phyloP scores from a whole-genome alignment of 2,888 invertebrate genomes.

The Lumbricus terrestris region DNA sequence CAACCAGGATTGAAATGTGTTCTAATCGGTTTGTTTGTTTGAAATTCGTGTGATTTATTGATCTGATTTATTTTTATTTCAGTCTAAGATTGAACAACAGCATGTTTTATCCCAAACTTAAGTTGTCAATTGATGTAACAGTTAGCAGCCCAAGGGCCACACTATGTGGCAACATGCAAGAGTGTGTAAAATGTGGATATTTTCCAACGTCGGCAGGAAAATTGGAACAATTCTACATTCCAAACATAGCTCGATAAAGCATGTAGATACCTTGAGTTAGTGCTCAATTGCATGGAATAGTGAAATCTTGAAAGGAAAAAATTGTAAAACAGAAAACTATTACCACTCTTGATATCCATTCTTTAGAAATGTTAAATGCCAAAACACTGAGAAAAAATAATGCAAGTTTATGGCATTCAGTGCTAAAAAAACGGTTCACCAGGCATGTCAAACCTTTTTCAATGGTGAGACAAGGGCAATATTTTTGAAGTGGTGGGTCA shows the following conservation, averaged over 20 bases:
- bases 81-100: background rate
- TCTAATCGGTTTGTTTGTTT: background rate
- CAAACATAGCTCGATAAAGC: background rate
- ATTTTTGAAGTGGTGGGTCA: too few relatives aligned
- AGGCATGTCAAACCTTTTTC: too few relatives aligned
- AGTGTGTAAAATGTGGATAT: conserved; percentile 3
- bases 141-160: background rate
- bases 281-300: background rate
- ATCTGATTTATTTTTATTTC: background rate
- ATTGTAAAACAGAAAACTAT: background rate
- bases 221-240: conserved; percentile 3
- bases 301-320: background rate
- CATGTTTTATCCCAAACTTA: background rate
- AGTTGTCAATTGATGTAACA: background rate
- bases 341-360: background rate
- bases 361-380: background rate
- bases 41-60: background rate
- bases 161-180: background rate
- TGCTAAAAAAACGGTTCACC: background rate
- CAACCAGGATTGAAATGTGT: too few relatives aligned
- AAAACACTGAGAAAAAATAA: background rate
- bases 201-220: background rate
- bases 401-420: background rate
- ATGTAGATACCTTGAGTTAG: background rate
- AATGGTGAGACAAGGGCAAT: too few relatives aligned